Conservation (phyloP, 23 tunicate species). For the Oikopleura vanhoeffeni region DNA sequence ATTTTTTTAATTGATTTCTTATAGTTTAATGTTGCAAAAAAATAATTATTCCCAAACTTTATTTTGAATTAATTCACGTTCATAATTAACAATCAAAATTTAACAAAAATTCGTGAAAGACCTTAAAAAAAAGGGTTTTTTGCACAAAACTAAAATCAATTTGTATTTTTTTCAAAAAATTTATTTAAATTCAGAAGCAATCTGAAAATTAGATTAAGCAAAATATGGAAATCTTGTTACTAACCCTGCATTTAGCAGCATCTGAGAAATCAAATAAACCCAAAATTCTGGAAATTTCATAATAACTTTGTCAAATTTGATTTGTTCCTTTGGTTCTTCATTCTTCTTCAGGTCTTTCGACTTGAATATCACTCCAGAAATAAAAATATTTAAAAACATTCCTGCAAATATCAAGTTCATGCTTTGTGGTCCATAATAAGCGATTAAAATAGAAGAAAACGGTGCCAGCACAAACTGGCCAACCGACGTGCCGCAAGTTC, state of each 20-base stretch:
- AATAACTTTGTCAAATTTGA: background rate
- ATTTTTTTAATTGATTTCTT: too few species aligned
- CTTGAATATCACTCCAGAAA: background rate
- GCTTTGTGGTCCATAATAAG: background rate
- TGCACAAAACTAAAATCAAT: too few species aligned
- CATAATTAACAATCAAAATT: too few species aligned
- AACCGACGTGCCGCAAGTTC: slow-evolving; percentile 1
- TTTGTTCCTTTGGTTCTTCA: background rate
- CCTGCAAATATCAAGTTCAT: background rate
- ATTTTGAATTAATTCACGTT: too few species aligned
- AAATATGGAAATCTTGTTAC: background rate
- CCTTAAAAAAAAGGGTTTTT: too few species aligned
- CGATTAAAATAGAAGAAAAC: background rate
- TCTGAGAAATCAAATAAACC: background rate
- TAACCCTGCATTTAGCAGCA: background rate
- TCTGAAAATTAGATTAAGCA: too few species aligned
- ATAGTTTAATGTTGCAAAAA: too few species aligned
- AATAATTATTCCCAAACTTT: too few species aligned
- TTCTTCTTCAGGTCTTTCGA: background rate
- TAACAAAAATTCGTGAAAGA: too few species aligned
- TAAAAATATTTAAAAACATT: background rate
- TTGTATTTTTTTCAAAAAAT: too few species aligned
- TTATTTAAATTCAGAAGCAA: too few species aligned
- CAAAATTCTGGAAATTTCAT: background rate
- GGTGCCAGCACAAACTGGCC: background rate